A percentile compares a stretch with the other conserved stretches of the same genome.
These are phyloP conservation scores for Troglohyphantes excavatus DNA, from an alignment of 2,888 invertebrate species.

Conservation along the genomic window DNA sequence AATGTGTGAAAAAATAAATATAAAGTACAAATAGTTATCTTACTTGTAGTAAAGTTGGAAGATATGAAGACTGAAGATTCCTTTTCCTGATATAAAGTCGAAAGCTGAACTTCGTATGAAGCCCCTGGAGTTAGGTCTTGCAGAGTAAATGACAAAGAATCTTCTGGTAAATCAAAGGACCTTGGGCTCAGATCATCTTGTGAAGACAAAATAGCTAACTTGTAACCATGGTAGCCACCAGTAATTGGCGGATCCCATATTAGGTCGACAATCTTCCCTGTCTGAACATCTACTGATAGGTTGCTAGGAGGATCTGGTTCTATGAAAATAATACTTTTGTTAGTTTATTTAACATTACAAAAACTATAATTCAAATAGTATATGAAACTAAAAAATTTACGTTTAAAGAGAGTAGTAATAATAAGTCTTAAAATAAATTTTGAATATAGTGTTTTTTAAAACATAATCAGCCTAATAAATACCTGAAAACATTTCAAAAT, in stretches of 20 bases:
- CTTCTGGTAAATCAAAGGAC: slow-evolving; percentile 85
- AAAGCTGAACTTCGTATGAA: slow-evolving; percentile 95
- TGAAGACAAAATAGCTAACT: slow-evolving; percentile 87
- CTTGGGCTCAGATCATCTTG: slow-evolving; percentile 86
- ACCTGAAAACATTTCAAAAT: too few species aligned
- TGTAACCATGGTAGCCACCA: slow-evolving; percentile 92
- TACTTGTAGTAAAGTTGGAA: slow-evolving; percentile 92
- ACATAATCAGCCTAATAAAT: too few species aligned
- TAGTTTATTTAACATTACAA: too few species aligned
- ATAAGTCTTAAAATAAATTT: too few species aligned
- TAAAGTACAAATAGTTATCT: background rate
- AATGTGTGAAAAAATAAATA: background rate
- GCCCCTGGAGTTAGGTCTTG: slow-evolving; percentile 94
- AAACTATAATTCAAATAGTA: too few species aligned
- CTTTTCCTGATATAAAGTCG: slow-evolving; percentile 93
- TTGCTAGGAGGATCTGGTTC: slow-evolving; percentile 96
- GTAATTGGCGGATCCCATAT: slow-evolving; percentile 93
- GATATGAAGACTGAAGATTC: slow-evolving; percentile 88
- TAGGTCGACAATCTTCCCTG: slow-evolving; percentile 92
- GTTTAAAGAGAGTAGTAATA: too few species aligned
- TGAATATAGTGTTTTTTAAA: too few species aligned
- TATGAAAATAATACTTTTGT: slow-evolving; percentile 84
- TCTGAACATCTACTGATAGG: slow-evolving; percentile 90
- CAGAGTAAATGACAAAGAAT: slow-evolving; percentile 87
- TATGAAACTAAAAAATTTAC: too few species aligned